phyloP scores from a whole-genome alignment of 2,888 invertebrate genomes.

The Adelognathus sp. region DNA sequence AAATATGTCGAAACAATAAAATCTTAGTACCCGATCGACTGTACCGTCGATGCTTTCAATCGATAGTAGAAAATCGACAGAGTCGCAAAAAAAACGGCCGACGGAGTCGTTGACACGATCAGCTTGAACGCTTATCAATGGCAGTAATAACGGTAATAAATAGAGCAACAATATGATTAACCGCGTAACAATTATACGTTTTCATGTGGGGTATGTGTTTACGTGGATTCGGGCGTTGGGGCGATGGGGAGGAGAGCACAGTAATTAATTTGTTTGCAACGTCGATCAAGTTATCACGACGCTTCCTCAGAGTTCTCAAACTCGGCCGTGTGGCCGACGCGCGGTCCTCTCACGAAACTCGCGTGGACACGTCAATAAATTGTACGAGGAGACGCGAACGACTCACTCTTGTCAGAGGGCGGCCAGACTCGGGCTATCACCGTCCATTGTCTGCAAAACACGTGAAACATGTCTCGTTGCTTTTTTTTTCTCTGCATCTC shows the following conservation, averaged over 20 bases:
- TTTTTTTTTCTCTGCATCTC: slow-evolving; percentile 68
- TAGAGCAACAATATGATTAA: slow-evolving; percentile 71
- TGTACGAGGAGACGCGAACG: slow-evolving; percentile 66
- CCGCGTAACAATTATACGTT: slow-evolving; percentile 70
- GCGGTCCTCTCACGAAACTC: slow-evolving; percentile 46
- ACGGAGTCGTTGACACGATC: slow-evolving; percentile 51
- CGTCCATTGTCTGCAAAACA: slow-evolving; percentile 80
- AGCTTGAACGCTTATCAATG: slow-evolving; percentile 67
- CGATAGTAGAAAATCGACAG: too few species aligned
- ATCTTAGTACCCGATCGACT: too few species aligned
- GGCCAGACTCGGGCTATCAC: slow-evolving; percentile 80
- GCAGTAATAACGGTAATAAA: slow-evolving; percentile 77
- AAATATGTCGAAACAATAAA: too few species aligned
- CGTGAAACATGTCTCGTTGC: slow-evolving; percentile 77
- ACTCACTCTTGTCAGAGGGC: slow-evolving; percentile 80
- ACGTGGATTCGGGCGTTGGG: slow-evolving; percentile 5
- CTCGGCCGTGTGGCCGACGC: slow-evolving; percentile 47
- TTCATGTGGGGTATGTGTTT: slow-evolving; percentile 17
- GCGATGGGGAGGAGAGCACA: slow-evolving; percentile 41
- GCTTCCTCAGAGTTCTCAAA: slow-evolving; percentile 44
- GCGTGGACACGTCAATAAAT: slow-evolving; percentile 55
- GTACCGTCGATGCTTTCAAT: slow-evolving; percentile 27
- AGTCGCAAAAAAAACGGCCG: slow-evolving; percentile 52
- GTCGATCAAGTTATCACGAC: slow-evolving; percentile 48
- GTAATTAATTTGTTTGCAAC: slow-evolving; percentile 52